Evolutionary conservation across 53 echinoderm and acorn worm genomes (phyloP), one percentile per base, ranked within the genome.

Genomic region (Mesocentrotus franciscanus): DNA sequence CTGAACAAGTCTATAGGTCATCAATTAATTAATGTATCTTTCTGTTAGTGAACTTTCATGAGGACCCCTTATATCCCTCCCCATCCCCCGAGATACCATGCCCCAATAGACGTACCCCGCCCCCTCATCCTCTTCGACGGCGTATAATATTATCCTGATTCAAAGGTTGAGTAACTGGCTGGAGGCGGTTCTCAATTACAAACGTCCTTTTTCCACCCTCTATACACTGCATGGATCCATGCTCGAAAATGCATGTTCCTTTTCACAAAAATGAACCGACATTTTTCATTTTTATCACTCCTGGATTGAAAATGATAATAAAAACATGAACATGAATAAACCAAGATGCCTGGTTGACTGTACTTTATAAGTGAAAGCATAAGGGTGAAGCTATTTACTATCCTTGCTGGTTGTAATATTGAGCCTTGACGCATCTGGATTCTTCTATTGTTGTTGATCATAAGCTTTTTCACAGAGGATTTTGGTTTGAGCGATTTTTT

Each of bases 241-340:
- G 81, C 58, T 87, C 29, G 29, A 15, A 56, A 58, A 87, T 27
- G 57, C 87, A 57, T 87, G 87, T 87, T 87, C 87, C 59, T 14
- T 85, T 58, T 87, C 58, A 58, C n/a, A 22, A 58, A 58, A 26
- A 57, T 27, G 16, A 0, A 87, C 13, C 57, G 15, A 57, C 22
- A 27, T 55, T 22, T 33, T 12, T 20, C 64, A 13, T 42, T 81
- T 81, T 36, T 42, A 26, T 58, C 57, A 55, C 22, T 42, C 13
- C 84, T 1, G 10, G 1, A 87, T 87, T 29, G 49, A 42, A 55
- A 84, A 84, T 22, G 58, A 87, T 27, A 56, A 84, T 57, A 12
- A n/a, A 58, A 29, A 87, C 87, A 87, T 87, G 58, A 24, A 29
- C 87, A n/a, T 87, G 87, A 87, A 87, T 87, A 57, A 87, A 87